Evolutionary conservation across 2,888 invertebrate species (phyloP).

Genomic region (Celastrina argiolus): DNA sequence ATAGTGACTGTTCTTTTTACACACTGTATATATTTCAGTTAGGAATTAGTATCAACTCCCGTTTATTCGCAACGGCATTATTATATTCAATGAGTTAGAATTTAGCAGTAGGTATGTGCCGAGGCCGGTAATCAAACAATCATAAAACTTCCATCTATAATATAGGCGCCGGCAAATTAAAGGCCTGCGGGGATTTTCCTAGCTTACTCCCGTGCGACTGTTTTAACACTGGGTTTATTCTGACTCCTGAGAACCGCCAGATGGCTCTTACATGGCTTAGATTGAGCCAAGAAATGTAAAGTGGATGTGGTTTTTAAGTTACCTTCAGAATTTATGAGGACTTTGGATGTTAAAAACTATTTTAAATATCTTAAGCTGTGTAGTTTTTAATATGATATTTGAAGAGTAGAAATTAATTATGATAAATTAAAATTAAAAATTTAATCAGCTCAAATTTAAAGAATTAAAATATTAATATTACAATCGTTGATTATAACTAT

Average conservation of each 20-base stretch:
- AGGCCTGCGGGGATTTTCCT: slow-evolving; percentile 51
- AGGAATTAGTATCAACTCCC: neutral
- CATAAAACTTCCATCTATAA: slow-evolving; percentile 47
- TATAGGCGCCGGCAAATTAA: slow-evolving; percentile 56
- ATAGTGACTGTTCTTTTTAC: neutral
- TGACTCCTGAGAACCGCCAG: slow-evolving; percentile 62
- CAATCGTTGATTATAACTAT: too few relatives aligned
- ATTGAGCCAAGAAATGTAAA: slow-evolving; percentile 28
- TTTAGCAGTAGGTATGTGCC: neutral
- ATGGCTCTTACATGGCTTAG: slow-evolving; percentile 50
- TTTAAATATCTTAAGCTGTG: too few relatives aligned
- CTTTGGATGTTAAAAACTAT: too few relatives aligned
- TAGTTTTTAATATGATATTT: too few relatives aligned
- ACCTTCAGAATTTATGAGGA: neutral
- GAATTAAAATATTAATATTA: too few relatives aligned
- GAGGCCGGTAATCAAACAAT: slow-evolving; percentile 41
- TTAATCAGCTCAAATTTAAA: too few relatives aligned
- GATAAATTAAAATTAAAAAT: too few relatives aligned
- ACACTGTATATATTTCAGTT: neutral
- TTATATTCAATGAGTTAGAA: slow-evolving; percentile 4
- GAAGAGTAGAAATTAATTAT: too few relatives aligned
- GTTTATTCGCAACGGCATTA: neutral
- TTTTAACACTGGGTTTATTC: slow-evolving; percentile 56
- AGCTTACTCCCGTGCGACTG: slow-evolving; percentile 41
- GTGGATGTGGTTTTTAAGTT: slow-evolving; percentile 39